Evolutionary conservation across 2,888 invertebrate genomes (phyloP).

Genomic region (Macropis europaea): DNA sequence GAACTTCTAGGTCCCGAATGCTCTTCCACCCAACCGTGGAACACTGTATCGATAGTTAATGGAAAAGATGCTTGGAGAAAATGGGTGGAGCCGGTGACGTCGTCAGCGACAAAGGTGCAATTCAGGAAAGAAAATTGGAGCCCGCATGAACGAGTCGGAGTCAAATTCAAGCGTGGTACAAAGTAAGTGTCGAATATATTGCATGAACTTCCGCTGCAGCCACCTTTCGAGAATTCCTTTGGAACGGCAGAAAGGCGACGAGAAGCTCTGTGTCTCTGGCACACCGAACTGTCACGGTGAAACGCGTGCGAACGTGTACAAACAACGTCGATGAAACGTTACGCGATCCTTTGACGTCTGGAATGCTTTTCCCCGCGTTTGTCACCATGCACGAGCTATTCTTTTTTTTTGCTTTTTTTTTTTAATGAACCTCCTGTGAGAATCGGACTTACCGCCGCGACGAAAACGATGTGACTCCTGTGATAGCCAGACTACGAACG

Average conservation of each 20-base stretch:
- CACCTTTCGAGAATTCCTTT: conserved; percentile 43
- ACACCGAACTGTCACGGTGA: not conserved
- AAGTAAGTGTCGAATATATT: conserved; percentile 53
- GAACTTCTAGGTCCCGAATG: too few species aligned
- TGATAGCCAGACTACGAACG: too few species aligned
- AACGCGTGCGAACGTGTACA: conserved; percentile 14
- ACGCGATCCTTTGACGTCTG: conserved; percentile 15
- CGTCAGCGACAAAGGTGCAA: conserved; percentile 6
- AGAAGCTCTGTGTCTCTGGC: conserved; percentile 24
- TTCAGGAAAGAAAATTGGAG: conserved; percentile 42
- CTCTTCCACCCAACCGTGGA: too few species aligned
- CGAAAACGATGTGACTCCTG: too few species aligned
- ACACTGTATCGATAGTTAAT: too few species aligned
- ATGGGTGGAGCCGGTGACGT: not conserved
- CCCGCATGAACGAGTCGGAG: conserved; percentile 16
- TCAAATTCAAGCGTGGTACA: conserved; percentile 42
- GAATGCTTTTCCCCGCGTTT: not conserved
- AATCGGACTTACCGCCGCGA: too few species aligned
- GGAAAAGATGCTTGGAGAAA: not conserved
- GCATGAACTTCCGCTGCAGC: conserved; percentile 36
- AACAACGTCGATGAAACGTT: conserved; percentile 31
- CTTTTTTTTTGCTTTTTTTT: not conserved
- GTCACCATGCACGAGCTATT: not conserved
- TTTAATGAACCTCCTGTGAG: not conserved
- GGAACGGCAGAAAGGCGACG: conserved; percentile 33